Percentiles rank a stretch among this genome's conserved stretches.
Conservation (phyloP, 2,113 vertebrate genomes). For the Rhinolophus ferrumequinum region DNA sequence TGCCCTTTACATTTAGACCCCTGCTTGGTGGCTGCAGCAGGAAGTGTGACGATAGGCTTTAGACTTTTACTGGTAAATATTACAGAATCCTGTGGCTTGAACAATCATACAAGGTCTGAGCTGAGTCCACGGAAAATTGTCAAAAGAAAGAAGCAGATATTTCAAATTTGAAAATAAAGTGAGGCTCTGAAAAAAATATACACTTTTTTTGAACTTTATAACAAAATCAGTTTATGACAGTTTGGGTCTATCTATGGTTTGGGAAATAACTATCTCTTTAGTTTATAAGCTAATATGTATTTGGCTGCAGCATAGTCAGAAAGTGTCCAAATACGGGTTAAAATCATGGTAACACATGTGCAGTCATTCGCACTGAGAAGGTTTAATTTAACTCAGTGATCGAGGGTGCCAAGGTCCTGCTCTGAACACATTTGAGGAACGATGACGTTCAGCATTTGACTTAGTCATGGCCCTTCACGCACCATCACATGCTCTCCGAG, state of each 20-base stretch:
- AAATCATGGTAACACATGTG: not conserved
- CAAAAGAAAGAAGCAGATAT: not conserved
- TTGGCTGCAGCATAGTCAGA: not conserved
- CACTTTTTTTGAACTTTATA: not conserved
- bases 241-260: not conserved
- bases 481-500: not conserved
- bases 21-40: no score
- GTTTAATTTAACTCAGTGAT: not conserved
- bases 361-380: not conserved
- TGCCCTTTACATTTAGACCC: not conserved
- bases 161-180: not conserved
- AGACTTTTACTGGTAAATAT: not conserved
- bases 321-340: not conserved
- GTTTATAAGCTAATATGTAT: not conserved
- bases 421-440: not conserved
- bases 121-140: not conserved
- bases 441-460: not conserved
- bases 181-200: not conserved
- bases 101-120: rapidly evolving
- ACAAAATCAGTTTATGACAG: not conserved
- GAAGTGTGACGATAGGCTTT: no score
- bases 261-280: not conserved
- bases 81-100: not conserved
- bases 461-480: not conserved
- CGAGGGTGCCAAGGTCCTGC: not conserved